Evolutionary conservation across 2,888 invertebrate species (phyloP).

Genomic region (Cerastoderma edule): DNA sequence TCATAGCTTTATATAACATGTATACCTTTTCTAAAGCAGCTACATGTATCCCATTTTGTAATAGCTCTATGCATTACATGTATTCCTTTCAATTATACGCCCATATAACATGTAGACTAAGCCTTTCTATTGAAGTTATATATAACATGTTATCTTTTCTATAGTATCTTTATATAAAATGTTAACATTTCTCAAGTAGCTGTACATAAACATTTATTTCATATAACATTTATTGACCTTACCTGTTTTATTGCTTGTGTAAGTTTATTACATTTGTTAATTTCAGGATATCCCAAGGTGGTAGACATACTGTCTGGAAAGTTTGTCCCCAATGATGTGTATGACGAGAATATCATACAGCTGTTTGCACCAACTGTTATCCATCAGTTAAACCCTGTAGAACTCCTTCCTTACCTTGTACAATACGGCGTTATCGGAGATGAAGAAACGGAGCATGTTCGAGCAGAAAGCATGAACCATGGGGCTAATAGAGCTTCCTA

Average conservation of each 20-base stretch:
- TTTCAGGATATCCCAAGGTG: conserved; percentile 46
- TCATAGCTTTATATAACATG: too few relatives aligned
- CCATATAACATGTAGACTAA: too few relatives aligned
- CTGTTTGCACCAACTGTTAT: conserved; percentile 29
- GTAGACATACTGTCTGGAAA: conserved; percentile 38
- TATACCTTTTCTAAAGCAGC: too few relatives aligned
- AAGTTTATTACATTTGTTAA: not conserved
- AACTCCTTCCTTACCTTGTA: conserved; percentile 27
- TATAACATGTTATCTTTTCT: too few relatives aligned
- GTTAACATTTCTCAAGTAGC: too few relatives aligned
- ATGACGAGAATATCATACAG: conserved; percentile 35
- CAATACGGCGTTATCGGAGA: conserved; percentile 19
- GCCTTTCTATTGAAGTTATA: too few relatives aligned
- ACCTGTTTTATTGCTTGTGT: not conserved
- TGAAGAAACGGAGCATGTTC: conserved; percentile 32
- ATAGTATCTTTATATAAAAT: too few relatives aligned
- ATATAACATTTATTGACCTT: too few relatives aligned
- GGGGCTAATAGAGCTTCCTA: conserved; percentile 32
- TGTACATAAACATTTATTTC: too few relatives aligned
- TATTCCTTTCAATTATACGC: too few relatives aligned
- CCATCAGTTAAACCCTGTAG: conserved; percentile 26
- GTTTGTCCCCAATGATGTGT: conserved; percentile 27
- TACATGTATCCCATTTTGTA: too few relatives aligned
- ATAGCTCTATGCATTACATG: too few relatives aligned
- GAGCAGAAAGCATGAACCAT: conserved; percentile 42